Evolutionary conservation across 2,797 vertebrate species (phyloP).

Genomic region (Premnoplex brunnescens): DNA sequence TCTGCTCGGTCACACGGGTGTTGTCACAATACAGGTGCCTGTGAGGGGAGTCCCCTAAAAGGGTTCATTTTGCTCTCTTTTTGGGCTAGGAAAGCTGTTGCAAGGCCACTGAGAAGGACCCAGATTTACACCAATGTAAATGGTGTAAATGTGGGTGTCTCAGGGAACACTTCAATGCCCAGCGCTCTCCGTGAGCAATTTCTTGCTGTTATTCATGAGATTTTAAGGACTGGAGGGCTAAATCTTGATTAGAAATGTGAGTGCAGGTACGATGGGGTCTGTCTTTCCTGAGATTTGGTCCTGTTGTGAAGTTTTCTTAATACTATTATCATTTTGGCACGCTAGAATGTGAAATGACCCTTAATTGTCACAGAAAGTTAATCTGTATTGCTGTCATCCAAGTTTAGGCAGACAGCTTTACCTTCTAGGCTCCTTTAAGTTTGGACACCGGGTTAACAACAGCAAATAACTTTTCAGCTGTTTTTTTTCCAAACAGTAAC

Average conservation of each 20-base stretch:
- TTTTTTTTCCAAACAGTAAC: neutral
- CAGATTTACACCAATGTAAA: neutral
- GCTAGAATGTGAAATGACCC: neutral
- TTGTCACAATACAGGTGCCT: neutral
- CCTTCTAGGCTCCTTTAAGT: neutral
- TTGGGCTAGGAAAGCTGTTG: neutral
- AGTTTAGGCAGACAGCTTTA: neutral
- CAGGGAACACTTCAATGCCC: accelerated
- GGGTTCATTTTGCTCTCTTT: neutral
- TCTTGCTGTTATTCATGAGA: neutral
- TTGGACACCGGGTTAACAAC: neutral
- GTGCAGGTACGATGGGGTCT: neutral
- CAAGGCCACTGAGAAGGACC: neutral
- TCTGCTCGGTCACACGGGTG: accelerated
- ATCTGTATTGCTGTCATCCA: neutral
- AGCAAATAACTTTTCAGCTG: constrained; percentile 3
- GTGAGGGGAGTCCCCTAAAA: neutral
- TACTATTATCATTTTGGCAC: accelerated
- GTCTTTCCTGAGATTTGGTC: neutral
- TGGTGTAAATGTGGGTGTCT: neutral
- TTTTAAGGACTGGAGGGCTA: neutral
- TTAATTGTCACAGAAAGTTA: neutral
- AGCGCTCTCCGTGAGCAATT: accelerated
- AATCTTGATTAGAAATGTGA: neutral
- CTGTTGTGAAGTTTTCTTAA: neutral